phyloP scores from a whole-genome alignment of 2,113 vertebrate species.

The Lophura nycthemera region DNA sequence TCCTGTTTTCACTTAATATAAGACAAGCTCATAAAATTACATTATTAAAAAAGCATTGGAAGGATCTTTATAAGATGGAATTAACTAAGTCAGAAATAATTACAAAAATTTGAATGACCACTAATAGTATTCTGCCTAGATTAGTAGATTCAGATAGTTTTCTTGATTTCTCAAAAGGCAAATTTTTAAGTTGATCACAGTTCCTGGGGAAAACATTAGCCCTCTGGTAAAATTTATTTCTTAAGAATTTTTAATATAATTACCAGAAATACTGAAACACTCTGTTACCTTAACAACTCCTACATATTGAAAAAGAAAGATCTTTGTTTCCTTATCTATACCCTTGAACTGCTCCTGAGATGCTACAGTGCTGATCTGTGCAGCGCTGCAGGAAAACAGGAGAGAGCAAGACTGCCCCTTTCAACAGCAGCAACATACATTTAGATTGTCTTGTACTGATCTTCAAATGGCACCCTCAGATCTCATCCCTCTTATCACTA shows the following conservation, averaged over 20 bases:
- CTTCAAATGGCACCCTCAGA: not conserved
- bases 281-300: not conserved
- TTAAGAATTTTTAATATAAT: not conserved
- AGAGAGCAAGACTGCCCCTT: not conserved
- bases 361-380: not conserved
- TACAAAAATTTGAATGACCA: constrained; percentile 11
- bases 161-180: constrained; percentile 28
- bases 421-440: not conserved
- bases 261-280: not conserved
- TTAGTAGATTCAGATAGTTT: constrained; percentile 33
- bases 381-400: not conserved
- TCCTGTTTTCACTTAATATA: not conserved
- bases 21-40: not conserved
- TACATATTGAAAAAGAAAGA: not conserved
- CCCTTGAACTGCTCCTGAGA: not conserved
- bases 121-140: not conserved
- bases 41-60: constrained; percentile 33
- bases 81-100: constrained; percentile 41
- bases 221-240: not conserved
- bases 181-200: not conserved
- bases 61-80: constrained; percentile 36
- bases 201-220: constrained; percentile 26
- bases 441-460: not conserved
- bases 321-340: not conserved
- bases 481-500: not conserved